These are phyloP conservation scores for Pelagia noctiluca DNA, from an alignment of 30 jellyfish, hydroid and myxozoan species.

Conservation along the genomic window DNA sequence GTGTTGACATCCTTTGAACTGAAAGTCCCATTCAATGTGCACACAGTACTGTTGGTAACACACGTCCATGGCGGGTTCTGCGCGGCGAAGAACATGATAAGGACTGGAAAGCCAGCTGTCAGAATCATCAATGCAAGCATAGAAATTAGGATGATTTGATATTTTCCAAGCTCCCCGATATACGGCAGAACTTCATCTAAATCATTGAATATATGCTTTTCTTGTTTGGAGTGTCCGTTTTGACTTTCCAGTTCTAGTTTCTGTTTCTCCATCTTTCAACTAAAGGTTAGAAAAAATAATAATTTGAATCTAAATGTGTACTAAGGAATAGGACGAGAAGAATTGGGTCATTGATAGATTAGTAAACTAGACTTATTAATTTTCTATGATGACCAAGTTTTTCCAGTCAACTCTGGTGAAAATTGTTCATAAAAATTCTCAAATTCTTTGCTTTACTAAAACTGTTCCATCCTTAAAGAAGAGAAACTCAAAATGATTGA, in stretches of 20 bases:
- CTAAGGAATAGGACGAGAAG: no score
- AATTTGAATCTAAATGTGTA: no score
- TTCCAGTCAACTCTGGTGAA: no score
- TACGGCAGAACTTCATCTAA: constrained; percentile 81
- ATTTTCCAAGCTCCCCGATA: constrained; percentile 91
- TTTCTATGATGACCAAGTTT: no score
- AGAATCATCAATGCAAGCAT: constrained; percentile 70
- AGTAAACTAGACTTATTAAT: no score
- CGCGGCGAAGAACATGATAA: constrained; percentile 92
- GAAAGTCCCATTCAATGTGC: constrained; percentile 76
- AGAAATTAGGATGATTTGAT: constrained; percentile 67
- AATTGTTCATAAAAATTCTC: no score
- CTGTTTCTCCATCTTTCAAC: not conserved
- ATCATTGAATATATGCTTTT: not conserved
- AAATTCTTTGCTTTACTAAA: no score
- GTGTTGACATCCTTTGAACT: constrained; percentile 13
- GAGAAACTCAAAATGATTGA: no score
- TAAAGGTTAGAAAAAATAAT: not conserved
- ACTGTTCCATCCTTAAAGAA: no score
- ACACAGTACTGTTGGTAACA: constrained; percentile 77
- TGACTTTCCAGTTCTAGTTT: not conserved
- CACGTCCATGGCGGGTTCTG: constrained; percentile 97
- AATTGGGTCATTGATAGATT: no score
- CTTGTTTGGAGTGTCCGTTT: no score
- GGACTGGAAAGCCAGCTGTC: constrained; percentile 84